Base-by-base conservation (phyloP, 2,797 vertebrate genomes). In the Mormyrus hasselquistii region DNA sequence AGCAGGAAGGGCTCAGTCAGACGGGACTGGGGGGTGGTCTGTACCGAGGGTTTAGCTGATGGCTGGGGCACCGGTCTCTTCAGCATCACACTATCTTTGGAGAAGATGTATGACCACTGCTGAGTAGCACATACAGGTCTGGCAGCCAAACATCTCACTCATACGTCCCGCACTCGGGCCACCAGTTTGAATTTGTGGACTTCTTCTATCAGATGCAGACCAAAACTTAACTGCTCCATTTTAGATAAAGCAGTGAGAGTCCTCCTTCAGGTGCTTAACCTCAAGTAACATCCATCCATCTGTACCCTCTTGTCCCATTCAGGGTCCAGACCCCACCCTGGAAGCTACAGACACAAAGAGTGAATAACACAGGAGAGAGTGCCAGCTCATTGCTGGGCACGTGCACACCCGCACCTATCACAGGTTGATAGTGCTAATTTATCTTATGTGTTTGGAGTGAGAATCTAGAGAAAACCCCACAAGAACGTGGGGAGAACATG, bases 1-100 rank as follows among this genome's bases (percentile, higher is more conserved):
- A 49, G 88, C 88, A 87, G 88, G 88, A 89, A 73, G 62, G 29
- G 44, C 49, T 50, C 88, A 62, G 65, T 69, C 88, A 59, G 89
- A 82, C 0, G 14, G 59, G 55, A 19, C 1, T 62, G 10, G 19
- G 19, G 6, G 47, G 4, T 8, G 47, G 4, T 8, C 34, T 2
- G 29, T 12, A n/a, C 57, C 19, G n/a, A 22, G 55, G 1, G 19
- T n/a, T 22, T 65, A 29, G 59, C 22, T 2, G 22, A 22, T 34
- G 34, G 14, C 34, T 0, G 10, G 8, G 14, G 4, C 34, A 7
- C 16, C 4, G 6, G 34, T 19, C 69, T 4, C 12, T 38, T 76
- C 16, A 41, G 69, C 69, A 41, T 41, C 34, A 76, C 34, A 41
- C 69, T 38, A 3, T 41, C 7, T 7, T 12, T 38, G 69, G 34